Evolutionary conservation across 2,797 vertebrate species (phyloP).

Genomic region (Chromobotia macracanthus): DNA sequence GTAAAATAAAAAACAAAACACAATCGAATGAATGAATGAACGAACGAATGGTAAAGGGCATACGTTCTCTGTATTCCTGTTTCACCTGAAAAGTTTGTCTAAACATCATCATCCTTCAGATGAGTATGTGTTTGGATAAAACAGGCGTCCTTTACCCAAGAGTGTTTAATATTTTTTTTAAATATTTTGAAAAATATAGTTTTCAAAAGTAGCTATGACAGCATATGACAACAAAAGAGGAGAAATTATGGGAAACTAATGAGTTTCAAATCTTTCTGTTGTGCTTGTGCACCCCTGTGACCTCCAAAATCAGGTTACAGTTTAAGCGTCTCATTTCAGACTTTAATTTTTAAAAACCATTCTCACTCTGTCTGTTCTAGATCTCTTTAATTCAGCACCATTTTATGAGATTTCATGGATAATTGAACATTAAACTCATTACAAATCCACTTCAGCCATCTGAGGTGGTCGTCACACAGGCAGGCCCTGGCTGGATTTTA

Average conservation of each 20-base stretch:
- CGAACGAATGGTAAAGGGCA: too few species aligned
- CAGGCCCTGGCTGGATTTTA: constrained; percentile 21
- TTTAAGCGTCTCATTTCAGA: constrained; percentile 49
- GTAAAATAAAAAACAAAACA: constrained; percentile 2
- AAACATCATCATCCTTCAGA: not conserved
- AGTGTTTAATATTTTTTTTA: not conserved
- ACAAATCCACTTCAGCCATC: constrained; percentile 52
- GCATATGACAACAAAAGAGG: constrained; percentile 51
- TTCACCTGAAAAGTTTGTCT: not conserved
- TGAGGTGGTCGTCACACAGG: constrained; percentile 39
- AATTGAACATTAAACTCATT: constrained; percentile 57
- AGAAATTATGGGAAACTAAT: constrained; percentile 53
- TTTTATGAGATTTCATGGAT: constrained; percentile 50
- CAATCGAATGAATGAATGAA: not conserved
- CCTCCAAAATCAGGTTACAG: constrained; percentile 47
- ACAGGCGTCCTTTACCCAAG: too few species aligned
- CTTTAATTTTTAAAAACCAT: too few species aligned
- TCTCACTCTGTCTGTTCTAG: too few species aligned
- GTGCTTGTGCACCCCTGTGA: constrained; percentile 32
- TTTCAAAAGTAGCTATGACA: not conserved
- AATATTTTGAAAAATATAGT: not conserved
- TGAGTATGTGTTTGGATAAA: not conserved
- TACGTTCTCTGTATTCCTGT: not conserved
- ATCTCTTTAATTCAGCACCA: constrained; percentile 30
- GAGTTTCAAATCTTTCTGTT: constrained; percentile 53